Conservation (phyloP, 2,113 vertebrate genomes). For the Fregetta grallaria region DNA sequence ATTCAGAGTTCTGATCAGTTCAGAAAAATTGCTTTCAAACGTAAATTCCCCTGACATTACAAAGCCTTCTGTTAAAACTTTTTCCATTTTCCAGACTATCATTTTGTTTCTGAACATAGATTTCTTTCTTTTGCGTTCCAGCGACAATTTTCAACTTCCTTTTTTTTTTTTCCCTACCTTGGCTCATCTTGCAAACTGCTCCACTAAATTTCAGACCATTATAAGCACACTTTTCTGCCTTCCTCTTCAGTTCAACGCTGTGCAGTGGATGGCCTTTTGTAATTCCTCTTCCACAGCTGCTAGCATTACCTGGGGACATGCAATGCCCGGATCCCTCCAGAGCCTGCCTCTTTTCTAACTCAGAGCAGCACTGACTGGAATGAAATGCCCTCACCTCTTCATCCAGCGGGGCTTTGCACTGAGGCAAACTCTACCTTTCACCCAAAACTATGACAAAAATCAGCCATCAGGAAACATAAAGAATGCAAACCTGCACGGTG, state of each 20-base stretch:
- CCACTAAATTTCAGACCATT: neutral
- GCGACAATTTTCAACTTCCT: neutral
- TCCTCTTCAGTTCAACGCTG: neutral
- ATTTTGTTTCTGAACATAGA: conserved; percentile 22
- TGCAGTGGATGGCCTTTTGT: neutral
- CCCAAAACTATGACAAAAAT: neutral
- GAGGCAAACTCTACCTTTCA: neutral
- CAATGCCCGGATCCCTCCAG: rapidly evolving
- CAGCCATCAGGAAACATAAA: neutral
- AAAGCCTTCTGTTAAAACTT: conserved; percentile 10
- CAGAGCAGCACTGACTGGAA: neutral
- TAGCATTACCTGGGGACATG: neutral
- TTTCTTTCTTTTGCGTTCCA: conserved; percentile 14
- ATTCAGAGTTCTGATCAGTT: conserved; percentile 53
- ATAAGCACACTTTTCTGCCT: neutral
- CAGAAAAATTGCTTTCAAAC: neutral
- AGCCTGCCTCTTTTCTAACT: neutral
- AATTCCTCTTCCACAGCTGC: neutral
- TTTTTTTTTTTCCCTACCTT: neutral
- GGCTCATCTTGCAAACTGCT: neutral
- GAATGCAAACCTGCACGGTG: rapidly evolving
- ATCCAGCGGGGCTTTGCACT: neutral
- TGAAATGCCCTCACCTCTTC: neutral
- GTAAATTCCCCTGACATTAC: neutral
- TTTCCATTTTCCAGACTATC: conserved; percentile 30